These are phyloP conservation scores for Junco hyemalis DNA, from an alignment of 2,113 vertebrate species.

Conservation along the genomic window DNA sequence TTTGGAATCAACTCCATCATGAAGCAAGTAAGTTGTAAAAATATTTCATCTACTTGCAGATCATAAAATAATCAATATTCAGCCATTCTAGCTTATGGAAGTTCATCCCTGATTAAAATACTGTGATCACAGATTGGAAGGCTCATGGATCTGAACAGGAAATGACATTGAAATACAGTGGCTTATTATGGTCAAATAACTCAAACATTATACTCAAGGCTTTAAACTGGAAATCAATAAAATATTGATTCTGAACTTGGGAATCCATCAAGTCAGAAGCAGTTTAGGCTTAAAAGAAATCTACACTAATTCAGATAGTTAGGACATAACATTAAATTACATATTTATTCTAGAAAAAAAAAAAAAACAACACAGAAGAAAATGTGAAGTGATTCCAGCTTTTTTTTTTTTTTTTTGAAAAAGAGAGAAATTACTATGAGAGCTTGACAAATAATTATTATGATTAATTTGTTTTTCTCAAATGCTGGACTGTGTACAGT, in stretches of 20 bases:
- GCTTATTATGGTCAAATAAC: neutral
- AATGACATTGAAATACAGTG: neutral
- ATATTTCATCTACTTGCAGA: neutral
- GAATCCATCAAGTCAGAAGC: neutral
- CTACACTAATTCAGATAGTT: neutral
- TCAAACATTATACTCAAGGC: rapidly evolving
- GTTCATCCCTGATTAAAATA: neutral
- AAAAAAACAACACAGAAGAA: neutral
- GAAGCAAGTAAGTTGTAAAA: neutral
- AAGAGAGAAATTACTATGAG: neutral
- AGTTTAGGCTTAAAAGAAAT: neutral
- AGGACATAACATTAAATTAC: neutral
- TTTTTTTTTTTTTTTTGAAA: neutral
- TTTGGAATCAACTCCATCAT: neutral
- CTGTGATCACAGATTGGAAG: neutral
- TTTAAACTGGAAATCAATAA: neutral
- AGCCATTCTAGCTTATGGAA: neutral
- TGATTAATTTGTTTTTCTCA: neutral
- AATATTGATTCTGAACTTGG: neutral
- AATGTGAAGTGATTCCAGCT: neutral
- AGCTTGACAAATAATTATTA: neutral
- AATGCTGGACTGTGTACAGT: neutral
- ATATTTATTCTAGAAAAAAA: neutral
- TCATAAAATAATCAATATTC: neutral
- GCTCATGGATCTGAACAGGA: neutral